Conservation (phyloP, 2,797 vertebrate genomes). For the Threskiornis aethiopicus region DNA sequence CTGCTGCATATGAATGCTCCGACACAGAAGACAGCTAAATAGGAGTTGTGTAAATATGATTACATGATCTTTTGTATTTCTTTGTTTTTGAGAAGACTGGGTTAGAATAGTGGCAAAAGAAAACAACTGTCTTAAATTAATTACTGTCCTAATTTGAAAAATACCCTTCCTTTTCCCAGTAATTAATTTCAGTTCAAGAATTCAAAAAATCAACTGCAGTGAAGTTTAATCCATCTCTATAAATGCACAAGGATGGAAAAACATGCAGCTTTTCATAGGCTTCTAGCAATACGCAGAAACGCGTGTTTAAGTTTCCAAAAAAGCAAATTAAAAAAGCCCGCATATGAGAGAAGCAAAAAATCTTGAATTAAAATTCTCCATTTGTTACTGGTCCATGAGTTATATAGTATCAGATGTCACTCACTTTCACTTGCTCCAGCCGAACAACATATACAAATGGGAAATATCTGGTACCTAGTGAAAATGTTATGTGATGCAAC, state of each 20-base stretch:
- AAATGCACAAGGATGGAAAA: slow-evolving; percentile 31
- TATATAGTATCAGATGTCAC: slow-evolving; percentile 5
- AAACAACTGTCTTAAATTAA: slow-evolving; percentile 49
- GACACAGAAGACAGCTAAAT: background rate
- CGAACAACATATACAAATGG: background rate
- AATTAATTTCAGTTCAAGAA: slow-evolving; percentile 65
- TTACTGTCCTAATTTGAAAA: slow-evolving; percentile 56
- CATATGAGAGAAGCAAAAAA: background rate
- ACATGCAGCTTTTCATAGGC: background rate
- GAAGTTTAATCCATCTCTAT: slow-evolving; percentile 45
- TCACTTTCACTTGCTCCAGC: slow-evolving; percentile 14
- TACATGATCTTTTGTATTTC: slow-evolving; percentile 5
- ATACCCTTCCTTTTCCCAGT: slow-evolving; percentile 16
- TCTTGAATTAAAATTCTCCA: slow-evolving; percentile 24
- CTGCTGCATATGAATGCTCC: background rate
- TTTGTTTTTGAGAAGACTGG: slow-evolving; percentile 16
- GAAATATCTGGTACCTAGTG: slow-evolving; percentile 21
- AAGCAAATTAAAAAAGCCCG: background rate
- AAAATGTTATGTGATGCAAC: slow-evolving; percentile 22
- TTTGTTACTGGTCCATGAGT: slow-evolving; percentile 26
- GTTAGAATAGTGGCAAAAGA: slow-evolving; percentile 24
- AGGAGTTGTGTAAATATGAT: slow-evolving; percentile 40
- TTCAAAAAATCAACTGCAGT: slow-evolving; percentile 44
- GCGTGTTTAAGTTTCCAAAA: background rate
- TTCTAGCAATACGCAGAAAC: slow-evolving; percentile 6